These are phyloP conservation scores for Herpetotheres cachinnans DNA, from an alignment of 2,113 vertebrate genomes.

Conservation along the genomic window DNA sequence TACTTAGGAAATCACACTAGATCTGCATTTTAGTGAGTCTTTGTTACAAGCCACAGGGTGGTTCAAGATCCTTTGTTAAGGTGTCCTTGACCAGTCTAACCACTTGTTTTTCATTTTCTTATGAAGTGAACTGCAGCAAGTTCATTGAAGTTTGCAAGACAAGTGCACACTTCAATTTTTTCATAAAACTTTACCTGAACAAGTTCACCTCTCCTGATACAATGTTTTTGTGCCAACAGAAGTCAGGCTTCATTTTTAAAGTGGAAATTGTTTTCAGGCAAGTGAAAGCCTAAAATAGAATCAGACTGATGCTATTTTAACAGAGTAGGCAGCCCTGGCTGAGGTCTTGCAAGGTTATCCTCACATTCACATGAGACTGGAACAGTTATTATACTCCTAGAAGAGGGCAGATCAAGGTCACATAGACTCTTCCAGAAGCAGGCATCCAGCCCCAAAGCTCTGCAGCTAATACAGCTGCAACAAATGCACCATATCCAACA, in stretches of 20 bases:
- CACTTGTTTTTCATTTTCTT: background rate
- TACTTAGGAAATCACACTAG: background rate
- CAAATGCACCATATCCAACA: background rate
- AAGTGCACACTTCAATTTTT: background rate
- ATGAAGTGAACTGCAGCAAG: background rate
- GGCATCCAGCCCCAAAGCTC: background rate
- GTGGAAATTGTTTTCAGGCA: background rate
- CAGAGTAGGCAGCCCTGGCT: background rate
- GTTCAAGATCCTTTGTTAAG: background rate
- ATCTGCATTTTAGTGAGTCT: background rate
- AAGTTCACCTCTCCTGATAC: background rate
- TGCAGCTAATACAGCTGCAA: background rate
- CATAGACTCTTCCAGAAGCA: background rate
- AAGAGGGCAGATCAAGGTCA: background rate
- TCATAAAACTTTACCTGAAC: background rate
- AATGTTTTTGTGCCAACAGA: background rate
- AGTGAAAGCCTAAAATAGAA: constrained; percentile 16
- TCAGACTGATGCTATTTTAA: background rate
- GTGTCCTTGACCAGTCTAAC: background rate
- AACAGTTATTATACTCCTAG: background rate
- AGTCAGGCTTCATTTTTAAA: background rate
- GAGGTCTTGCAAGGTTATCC: background rate
- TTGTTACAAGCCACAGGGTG: background rate
- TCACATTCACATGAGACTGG: background rate
- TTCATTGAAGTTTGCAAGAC: background rate